These are phyloP conservation scores for Haliclona indistincta DNA, from an alignment of 37 sponge, comb jelly and placozoan genomes.

Conservation along the genomic window DNA sequence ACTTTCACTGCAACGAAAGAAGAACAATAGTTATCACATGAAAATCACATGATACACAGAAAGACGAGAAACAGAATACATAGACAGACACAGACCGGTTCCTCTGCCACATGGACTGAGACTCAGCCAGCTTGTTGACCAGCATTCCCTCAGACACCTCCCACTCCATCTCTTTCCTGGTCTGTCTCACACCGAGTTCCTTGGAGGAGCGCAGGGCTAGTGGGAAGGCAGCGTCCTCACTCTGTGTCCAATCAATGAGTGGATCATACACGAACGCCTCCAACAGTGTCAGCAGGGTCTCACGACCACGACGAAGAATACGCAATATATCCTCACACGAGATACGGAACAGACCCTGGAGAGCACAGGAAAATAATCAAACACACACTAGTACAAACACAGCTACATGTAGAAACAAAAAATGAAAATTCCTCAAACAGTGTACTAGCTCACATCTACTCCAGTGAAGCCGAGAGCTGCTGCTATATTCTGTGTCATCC, in stretches of 20 bases:
- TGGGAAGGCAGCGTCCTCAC: constrained; percentile 90
- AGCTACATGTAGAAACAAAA: too few relatives aligned
- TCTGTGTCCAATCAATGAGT: constrained; percentile 95
- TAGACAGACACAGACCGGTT: constrained; percentile 45
- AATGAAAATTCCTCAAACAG: too few relatives aligned
- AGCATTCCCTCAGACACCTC: constrained; percentile 79
- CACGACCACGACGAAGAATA: constrained; percentile 83
- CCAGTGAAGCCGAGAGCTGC: constrained; percentile 93
- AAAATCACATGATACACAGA: too few relatives aligned
- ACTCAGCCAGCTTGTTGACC: constrained; percentile 72
- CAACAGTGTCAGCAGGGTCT: constrained; percentile 89
- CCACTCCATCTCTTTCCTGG: constrained; percentile 84
- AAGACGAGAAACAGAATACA: too few relatives aligned
- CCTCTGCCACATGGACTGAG: constrained; percentile 66
- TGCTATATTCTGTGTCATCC: constrained; percentile 96
- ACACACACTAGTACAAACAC: too few relatives aligned
- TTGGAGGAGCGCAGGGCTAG: constrained; percentile 58
- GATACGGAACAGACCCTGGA: constrained; percentile 90
- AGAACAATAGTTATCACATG: too few relatives aligned
- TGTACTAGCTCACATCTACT: constrained; percentile 92
- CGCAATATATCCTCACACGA: constrained; percentile 93
- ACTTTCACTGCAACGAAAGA: constrained; percentile 38
- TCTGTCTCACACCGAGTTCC: constrained; percentile 39
- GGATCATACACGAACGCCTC: constrained; percentile 98
- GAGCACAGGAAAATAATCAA: too few relatives aligned